Percentiles rank a stretch among this genome's conserved stretches.
Conservation (phyloP, 2,797 vertebrate species). For the Brachyalestes nurse region DNA sequence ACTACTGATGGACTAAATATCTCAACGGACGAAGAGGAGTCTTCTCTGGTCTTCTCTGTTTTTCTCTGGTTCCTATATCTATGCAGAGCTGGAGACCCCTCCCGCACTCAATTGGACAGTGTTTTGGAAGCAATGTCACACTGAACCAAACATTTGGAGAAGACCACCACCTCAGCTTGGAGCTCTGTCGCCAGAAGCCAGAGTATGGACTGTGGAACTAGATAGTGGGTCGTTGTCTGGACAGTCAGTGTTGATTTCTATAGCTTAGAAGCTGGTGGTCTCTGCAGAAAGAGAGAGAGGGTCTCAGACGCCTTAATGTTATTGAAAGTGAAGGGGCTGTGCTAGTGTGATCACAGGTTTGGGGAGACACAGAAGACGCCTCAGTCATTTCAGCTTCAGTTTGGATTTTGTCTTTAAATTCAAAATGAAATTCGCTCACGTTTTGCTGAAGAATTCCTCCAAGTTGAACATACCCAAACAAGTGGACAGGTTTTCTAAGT, state of each 20-base stretch:
- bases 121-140: conserved; percentile 29
- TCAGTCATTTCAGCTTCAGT: background rate
- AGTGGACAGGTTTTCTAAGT: conserved; percentile 92
- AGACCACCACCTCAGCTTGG: background rate
- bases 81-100: conserved; percentile 11
- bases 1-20: background rate
- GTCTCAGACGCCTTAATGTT: background rate
- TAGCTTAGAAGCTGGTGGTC: conserved; percentile 1
- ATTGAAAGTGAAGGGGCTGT: background rate
- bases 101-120: conserved; percentile 23
- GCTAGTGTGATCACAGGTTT: conserved; percentile 24
- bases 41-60: background rate
- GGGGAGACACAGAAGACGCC: conserved; percentile 6
- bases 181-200: background rate
- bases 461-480: conserved; percentile 79
- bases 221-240: background rate
- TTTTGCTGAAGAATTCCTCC: conserved; percentile 76
- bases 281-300: background rate
- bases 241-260: background rate
- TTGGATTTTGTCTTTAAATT: conserved; percentile 6
- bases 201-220: background rate
- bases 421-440: conserved; percentile 83
- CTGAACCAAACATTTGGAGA: conserved; percentile 17
- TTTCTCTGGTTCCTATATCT: background rate
- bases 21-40: background rate